Evolutionary conservation across 2,797 vertebrate species (phyloP), one percentile per base, ranked within the genome.

Genomic region (Mionectes olivaceus): DNA sequence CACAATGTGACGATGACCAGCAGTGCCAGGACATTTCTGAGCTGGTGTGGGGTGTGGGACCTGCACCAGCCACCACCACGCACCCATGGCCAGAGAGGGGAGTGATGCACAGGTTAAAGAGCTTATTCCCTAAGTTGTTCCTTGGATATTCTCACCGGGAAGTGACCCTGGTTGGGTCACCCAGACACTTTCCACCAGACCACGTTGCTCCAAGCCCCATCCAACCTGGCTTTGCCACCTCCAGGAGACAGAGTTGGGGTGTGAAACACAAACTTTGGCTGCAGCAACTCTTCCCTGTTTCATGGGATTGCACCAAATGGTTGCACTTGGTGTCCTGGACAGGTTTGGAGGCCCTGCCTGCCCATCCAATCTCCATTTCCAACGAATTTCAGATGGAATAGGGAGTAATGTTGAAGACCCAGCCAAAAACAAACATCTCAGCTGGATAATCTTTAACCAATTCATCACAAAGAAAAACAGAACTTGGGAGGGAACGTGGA

Each of bases 1-100:
- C 32, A 50, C 39, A 81, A 41, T 27, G 18, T 0, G 0, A 5
- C 2, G 5, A 11, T 0, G 0, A 2, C 9, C 19, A 1, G 32
- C 1, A 0, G 30, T 59, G 83, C 59, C 63, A 37, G n/a, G 14
- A 15, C 37, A 11, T 43, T 50, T 67, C 57, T 75, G 21, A 35
- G 37, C 11, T 0, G 0, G 19, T 1, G 25, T 21, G 86, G 57
- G 27, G 39, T 0, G 21, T 21, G 64, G 59, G 56, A 73, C 9
- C 18, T 2, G 52, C 68, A 63, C 7, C 76, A 68, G 90, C 2
- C 71, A 13, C 50, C 32, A 28, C 49, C 25, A 13, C 65, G 30
- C 65, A 43, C 39, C 23, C 5, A 43, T 19, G 1, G 22, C 0
- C 28, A 11, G 28, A 69, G 30, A n/a, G 15, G 41, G 39, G n/a